phyloP scores from a whole-genome alignment of 92 coral and sea anemone genomes.

The Actinostola sp. region DNA sequence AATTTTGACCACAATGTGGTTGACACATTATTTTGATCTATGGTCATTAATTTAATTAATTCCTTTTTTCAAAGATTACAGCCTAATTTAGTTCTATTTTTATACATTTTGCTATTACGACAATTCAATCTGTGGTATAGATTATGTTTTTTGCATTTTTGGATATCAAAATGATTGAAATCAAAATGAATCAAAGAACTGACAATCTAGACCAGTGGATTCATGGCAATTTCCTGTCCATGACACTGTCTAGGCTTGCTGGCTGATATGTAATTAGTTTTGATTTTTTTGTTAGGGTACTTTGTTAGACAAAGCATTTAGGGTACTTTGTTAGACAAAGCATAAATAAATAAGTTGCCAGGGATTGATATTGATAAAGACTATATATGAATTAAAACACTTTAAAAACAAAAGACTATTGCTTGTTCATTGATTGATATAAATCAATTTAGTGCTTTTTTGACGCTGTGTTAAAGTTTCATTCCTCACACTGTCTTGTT shows the following conservation, averaged over 20 bases:
- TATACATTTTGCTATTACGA: background rate
- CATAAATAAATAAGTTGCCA: too few species aligned
- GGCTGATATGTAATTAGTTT: constrained; percentile 9
- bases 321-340: too few species aligned
- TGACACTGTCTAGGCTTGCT: constrained; percentile 10
- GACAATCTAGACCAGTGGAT: background rate
- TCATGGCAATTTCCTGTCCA: constrained; percentile 10
- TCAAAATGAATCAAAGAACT: background rate
- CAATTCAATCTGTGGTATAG: constrained; percentile 2
- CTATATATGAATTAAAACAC: background rate
- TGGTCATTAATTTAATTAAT: constrained; percentile 1
- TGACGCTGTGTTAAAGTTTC: too few species aligned
- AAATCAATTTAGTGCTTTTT: too few species aligned
- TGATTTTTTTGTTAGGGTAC: background rate
- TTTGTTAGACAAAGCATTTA: too few species aligned
- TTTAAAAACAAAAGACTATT: background rate
- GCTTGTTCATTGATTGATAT: background rate
- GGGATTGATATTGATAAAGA: background rate
- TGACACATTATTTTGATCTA: background rate
- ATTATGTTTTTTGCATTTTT: background rate
- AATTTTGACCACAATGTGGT: constrained; percentile 5
- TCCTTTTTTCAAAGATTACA: constrained; percentile 2
- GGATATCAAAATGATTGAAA: constrained; percentile 1
- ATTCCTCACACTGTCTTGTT: background rate
- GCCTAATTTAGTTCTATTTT: background rate